Evolutionary conservation across 2,888 invertebrate species (phyloP), one percentile per base, ranked within the genome.

Genomic region (Coleophora deauratella): DNA sequence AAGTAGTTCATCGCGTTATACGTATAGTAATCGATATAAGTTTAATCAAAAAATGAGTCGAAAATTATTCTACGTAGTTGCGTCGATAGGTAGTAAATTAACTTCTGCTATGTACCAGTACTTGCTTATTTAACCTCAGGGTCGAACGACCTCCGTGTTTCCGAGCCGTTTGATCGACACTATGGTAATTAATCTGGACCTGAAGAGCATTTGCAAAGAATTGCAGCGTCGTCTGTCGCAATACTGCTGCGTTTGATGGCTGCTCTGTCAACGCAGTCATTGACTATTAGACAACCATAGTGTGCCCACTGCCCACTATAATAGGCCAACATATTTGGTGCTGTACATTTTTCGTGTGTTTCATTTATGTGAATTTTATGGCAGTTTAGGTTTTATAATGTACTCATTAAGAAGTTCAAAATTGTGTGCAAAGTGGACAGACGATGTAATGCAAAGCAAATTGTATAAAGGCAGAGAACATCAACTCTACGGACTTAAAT

Each of bases 401-500:
- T 41, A 33, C 14, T 9, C 3, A 10, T 33, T 35, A 21, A 55
- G 41, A 46, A 38, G 27, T 39, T 9, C 46, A 11, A 51, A 54
- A 38, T 40, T 54, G 31, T 67, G 69, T 60, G 64, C 62, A 47
- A 64, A 61, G 55, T 66, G 63, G 65, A 55, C 52, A 12, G 52
- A 62, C 33, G 49, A 52, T 14, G 54, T 56, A 46, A 49, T 49
- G n/a, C 8, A 27, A 7, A 21, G 30, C n/a, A 40, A 40, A 13
- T 2, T 30, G 13, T 6, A 31, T 4, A 31, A 14, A 8, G 38
- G 40, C 21, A 35, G 32, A 12, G 35, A 40, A 11, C 6, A 14
- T 13, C 34, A 35, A 14, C 30, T 34, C 9, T n/a, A 40, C 9
- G 34, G 33, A 37, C 30, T 27, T 30, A 35, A 12, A 35, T 34